These are phyloP conservation scores for Amphibalanus amphitrite DNA, from an alignment of 1,140 invertebrate genomes.

Conservation along the genomic window DNA sequence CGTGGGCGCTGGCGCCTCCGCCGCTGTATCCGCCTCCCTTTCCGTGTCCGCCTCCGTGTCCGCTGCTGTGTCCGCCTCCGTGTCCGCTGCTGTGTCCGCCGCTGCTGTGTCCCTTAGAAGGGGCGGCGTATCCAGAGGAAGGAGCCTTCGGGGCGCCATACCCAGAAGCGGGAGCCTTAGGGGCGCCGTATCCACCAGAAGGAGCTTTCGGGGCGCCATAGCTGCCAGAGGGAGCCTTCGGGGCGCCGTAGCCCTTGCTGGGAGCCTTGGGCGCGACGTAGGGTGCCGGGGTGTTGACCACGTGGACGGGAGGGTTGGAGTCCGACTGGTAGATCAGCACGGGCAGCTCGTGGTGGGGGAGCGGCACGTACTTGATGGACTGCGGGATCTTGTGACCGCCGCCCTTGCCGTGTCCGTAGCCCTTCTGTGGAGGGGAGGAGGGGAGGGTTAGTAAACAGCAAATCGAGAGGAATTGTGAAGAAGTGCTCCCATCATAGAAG, in stretches of 20 bases:
- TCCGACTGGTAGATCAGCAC: slow-evolving; percentile 28
- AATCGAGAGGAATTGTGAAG: not conserved
- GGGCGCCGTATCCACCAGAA: slow-evolving; percentile 8
- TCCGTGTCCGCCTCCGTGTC: too few species aligned
- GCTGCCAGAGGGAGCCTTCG: slow-evolving; percentile 6
- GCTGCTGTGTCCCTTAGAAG: slow-evolving; percentile 6
- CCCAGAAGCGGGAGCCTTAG: slow-evolving; percentile 8
- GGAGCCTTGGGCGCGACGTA: slow-evolving; percentile 13
- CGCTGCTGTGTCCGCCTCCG: too few species aligned
- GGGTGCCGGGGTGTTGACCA: slow-evolving; percentile 21
- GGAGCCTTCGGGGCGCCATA: slow-evolving; percentile 14
- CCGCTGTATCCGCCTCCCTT: slow-evolving; percentile 1
- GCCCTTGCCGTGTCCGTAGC: slow-evolving; percentile 15
- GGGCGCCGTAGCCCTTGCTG: slow-evolving; percentile 1
- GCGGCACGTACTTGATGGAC: slow-evolving; percentile 28
- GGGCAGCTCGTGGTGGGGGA: slow-evolving; percentile 29
- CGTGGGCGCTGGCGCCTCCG: slow-evolving; percentile 1
- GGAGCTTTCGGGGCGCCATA: slow-evolving; percentile 9
- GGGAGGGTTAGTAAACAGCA: not conserved
- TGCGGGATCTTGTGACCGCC: slow-evolving; percentile 15
- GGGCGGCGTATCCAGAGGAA: slow-evolving; percentile 12
- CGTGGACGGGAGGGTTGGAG: slow-evolving; percentile 25
- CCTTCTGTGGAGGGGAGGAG: slow-evolving; percentile 1
- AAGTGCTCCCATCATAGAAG: too few species aligned
- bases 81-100: too few species aligned